A percentile compares a stretch with the other conserved stretches of the same genome.
phyloP scores from a whole-genome alignment of 2,113 vertebrate species.

The Pontoporia blainvillei region DNA sequence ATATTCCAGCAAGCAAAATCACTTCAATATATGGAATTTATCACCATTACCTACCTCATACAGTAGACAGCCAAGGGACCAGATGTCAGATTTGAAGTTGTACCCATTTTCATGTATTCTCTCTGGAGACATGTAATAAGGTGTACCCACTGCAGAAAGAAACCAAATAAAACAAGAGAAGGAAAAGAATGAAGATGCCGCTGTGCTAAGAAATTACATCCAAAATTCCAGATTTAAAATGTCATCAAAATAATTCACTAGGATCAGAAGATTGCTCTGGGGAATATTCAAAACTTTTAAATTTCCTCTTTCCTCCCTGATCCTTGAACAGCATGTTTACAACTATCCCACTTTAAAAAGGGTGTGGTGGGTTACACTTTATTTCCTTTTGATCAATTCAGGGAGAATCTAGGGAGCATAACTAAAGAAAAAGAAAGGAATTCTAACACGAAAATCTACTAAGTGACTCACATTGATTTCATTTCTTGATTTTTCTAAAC shows the following conservation, averaged over 20 bases:
- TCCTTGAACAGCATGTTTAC: neutral
- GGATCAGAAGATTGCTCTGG: neutral
- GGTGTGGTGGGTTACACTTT: neutral
- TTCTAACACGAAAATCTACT: neutral
- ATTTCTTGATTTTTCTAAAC: neutral
- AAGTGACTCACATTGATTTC: neutral
- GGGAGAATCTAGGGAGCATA: neutral
- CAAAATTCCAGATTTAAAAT: neutral
- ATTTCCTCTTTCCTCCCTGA: neutral
- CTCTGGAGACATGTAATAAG: slow-evolving; percentile 92
- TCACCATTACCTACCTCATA: slow-evolving; percentile 82
- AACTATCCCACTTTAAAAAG: neutral
- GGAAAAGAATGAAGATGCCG: neutral
- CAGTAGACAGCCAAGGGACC: slow-evolving; percentile 85
- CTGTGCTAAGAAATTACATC: neutral
- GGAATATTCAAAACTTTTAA: neutral
- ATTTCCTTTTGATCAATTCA: neutral
- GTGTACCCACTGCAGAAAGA: slow-evolving; percentile 86
- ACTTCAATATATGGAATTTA: neutral
- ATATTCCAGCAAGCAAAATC: neutral
- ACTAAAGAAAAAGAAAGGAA: neutral
- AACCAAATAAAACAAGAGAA: neutral
- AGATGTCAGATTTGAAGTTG: slow-evolving; percentile 93
- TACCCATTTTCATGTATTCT: slow-evolving; percentile 91
- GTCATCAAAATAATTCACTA: neutral